Evolutionary conservation across 2,888 invertebrate species (phyloP), one percentile per base, ranked within the genome.

Genomic region (Pocota personata): DNA sequence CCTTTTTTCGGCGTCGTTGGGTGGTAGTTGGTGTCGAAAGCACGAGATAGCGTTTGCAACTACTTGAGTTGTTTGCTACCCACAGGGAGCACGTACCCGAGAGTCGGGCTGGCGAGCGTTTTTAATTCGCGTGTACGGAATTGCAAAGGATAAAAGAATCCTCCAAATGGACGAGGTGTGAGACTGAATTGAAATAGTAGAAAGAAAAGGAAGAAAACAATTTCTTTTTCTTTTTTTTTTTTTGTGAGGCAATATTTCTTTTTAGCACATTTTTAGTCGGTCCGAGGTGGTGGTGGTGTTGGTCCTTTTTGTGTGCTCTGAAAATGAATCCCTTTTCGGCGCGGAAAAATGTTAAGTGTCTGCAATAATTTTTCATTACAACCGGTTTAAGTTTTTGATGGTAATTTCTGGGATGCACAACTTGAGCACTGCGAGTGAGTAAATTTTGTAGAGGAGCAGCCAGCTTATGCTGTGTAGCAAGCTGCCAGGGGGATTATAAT

Each of bases 291-390:
- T n/a, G n/a, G n/a, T n/a, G n/a, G n/a, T n/a, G n/a, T n/a, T n/a
- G n/a, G n/a, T n/a, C n/a, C n/a, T n/a, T n/a, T 55, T 60, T 58
- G 30, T 52, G 62, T 50, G 30, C 30, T 55, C 24, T 4, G 55
- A 77, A n/a, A n/a, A 52, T 75, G 84, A 64, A 80, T 84, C 64
- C 69, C 66, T 75, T 79, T 75, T 78, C 57, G 69, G 79, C 72
- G 80, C 64, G 69, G 21, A 84, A 84, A 80, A 84, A 84, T 84
- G 84, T 84, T 79, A 84, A 84, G 82, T 77, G 87, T 82, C 87
- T 82, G 82, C 73, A 87, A 82, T 84, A 73, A 84, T 84, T 84
- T 84, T 84, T 83, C 83, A 83, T 83, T 83, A 78, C 83, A 78
- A 67, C 72, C 78, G 60, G 78, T 78, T 83, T 78, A 78, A 78